Percentiles rank a stretch among this genome's conserved stretches.
Evolutionary conservation across 2,113 vertebrate species (phyloP).

Genomic region (Pyrgilauda ruficollis): DNA sequence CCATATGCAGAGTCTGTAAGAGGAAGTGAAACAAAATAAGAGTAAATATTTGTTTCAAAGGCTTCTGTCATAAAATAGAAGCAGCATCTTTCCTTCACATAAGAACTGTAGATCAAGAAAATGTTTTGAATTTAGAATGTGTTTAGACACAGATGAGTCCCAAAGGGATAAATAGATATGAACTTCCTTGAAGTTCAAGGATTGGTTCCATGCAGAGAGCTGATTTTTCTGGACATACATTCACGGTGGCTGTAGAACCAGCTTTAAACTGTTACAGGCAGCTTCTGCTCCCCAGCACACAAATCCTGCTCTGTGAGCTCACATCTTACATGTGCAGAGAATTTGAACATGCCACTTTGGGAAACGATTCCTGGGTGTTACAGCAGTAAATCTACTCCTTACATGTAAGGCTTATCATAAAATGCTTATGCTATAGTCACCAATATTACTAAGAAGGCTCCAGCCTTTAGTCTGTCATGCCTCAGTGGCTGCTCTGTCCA

Average conservation of each 20-base stretch:
- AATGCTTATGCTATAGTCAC: not conserved
- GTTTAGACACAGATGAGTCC: not conserved
- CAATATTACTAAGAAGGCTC: not conserved
- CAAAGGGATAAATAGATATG: not conserved
- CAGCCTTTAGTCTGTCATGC: not conserved
- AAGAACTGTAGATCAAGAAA: not conserved
- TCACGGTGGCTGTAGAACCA: not conserved
- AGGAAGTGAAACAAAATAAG: not conserved
- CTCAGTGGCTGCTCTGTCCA: not conserved
- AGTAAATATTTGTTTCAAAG: not conserved
- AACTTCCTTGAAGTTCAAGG: not conserved
- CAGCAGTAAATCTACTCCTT: not conserved
- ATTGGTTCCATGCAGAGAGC: not conserved
- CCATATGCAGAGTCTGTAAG: not conserved
- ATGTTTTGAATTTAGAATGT: not conserved
- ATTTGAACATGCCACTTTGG: not conserved
- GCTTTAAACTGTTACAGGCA: not conserved
- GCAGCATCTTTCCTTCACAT: not conserved
- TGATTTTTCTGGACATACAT: not conserved
- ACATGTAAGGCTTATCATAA: not conserved
- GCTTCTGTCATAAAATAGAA: not conserved
- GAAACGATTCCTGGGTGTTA: not conserved
- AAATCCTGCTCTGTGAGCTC: not conserved
- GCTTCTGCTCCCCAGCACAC: not conserved
- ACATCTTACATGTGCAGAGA: not conserved